A percentile compares a stretch with the other conserved stretches of the same genome.
phyloP scores from a whole-genome alignment of 2,888 invertebrate species.

The Suillia variegata region DNA sequence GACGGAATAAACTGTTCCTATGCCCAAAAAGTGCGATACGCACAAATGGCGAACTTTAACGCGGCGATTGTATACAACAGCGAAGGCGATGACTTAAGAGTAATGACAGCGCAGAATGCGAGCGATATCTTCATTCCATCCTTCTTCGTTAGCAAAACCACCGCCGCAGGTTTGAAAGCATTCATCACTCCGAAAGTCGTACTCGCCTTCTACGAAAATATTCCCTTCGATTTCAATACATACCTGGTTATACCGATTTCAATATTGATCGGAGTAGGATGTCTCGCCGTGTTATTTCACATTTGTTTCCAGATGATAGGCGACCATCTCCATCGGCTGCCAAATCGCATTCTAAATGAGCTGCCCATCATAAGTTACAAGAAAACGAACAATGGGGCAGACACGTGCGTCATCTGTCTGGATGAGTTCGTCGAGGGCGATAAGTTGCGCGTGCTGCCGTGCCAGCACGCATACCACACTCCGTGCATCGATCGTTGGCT shows the following conservation, averaged over 20 bases:
- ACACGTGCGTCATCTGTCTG: constrained; percentile 97
- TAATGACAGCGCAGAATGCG: constrained; percentile 78
- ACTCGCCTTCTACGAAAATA: constrained; percentile 79
- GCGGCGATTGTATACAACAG: constrained; percentile 86
- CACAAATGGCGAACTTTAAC: constrained; percentile 78
- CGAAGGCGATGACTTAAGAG: constrained; percentile 76
- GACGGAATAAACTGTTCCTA: constrained; percentile 78
- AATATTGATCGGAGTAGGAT: constrained; percentile 90
- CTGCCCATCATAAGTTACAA: constrained; percentile 92
- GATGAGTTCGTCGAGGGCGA: constrained; percentile 97
- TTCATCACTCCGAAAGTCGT: constrained; percentile 68
- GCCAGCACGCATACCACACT: constrained; percentile 95
- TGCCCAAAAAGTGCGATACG: constrained; percentile 82
- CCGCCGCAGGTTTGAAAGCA: constrained; percentile 70
- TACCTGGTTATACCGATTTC: constrained; percentile 92
- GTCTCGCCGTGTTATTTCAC: constrained; percentile 91
- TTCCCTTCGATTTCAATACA: constrained; percentile 85
- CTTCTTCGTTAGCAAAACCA: constrained; percentile 78
- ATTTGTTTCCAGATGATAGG: too few relatives aligned
- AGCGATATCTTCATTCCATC: constrained; percentile 71
- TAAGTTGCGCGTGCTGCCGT: constrained; percentile 90
- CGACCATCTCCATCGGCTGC: constrained; percentile 85
- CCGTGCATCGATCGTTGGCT: constrained; percentile 99
- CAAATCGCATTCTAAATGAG: constrained; percentile 85
- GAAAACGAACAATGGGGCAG: constrained; percentile 81